Conservation (phyloP, 2,888 invertebrate species). For the Acanthosepion esculentum region DNA sequence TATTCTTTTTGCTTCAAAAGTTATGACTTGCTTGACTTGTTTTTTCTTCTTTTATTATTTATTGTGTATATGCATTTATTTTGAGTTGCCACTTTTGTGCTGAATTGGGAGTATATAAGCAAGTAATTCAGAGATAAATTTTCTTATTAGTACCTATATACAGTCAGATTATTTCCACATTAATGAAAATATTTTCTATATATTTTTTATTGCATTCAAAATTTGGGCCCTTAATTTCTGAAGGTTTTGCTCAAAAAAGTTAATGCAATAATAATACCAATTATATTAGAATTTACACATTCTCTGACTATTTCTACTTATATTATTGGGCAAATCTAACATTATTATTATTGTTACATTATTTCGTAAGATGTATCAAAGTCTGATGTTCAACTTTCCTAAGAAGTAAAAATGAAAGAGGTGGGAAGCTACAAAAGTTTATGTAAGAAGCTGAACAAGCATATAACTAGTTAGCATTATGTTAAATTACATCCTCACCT, state of each 20-base stretch:
- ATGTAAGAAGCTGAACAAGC: no score
- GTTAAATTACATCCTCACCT: no score
- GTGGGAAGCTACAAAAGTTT: no score
- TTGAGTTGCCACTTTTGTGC: constrained; percentile 8
- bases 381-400: no score
- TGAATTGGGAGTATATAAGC: background rate
- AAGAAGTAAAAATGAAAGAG: no score
- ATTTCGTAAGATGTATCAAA: no score
- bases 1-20: background rate
- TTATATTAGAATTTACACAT: background rate
- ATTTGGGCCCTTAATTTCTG: background rate
- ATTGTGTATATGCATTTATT: background rate
- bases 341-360: no score
- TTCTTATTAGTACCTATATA: background rate
- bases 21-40: background rate
- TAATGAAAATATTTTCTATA: background rate
- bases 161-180: background rate
- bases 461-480: no score
- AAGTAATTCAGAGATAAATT: background rate
- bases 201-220: background rate
- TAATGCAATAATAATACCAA: background rate
- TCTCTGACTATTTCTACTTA: background rate
- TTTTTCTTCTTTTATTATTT: constrained; percentile 13
- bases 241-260: background rate
- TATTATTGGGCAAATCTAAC: background rate